Base-by-base conservation (phyloP, 2,113 vertebrate genomes). In the Prionailurus viverrinus region DNA sequence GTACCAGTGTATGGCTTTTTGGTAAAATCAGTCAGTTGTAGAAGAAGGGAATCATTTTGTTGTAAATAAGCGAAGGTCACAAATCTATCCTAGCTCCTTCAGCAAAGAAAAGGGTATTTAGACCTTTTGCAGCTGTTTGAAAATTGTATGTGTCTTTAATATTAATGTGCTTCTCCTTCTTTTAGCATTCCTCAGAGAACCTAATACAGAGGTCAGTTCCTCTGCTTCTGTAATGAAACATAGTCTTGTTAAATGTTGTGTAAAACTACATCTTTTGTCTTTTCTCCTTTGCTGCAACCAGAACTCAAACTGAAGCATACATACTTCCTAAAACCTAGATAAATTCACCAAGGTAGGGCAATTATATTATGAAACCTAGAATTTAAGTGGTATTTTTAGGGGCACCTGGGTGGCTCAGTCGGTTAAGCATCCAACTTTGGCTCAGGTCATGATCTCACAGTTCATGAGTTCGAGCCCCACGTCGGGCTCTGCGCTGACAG, bases 81-180 rank as follows among this genome's bases (percentile, higher is more conserved):
- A 89, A 76, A 95, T 48, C 18, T 89, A 73, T 0, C 0, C 2
- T 33, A 39, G 31, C 14, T 87, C 94, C 69, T 92, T 61, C 29
- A 58, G 85, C 69, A 85, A 74, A 81, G 23, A 41, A 80, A 97
- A 95, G 80, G 19, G 8, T 86, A 19, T 82, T 97, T 93, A 97
- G 85, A 97, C 9, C 12, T 53, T 63, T 55, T 25, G 19, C 7
- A 29, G 51, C 41, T 93, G 89, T n/a, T 63, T 95, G 51, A 86
- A 97, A 98, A 97, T 41, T 36, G 53, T 96, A 98, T 83, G 93
- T 29, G 84, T 53, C 80, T 74, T 84, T 51, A 66, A 58, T 73
- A 95, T 97, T 94, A 89, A 89, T 97, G 95, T 89, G 78, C 31
- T 87, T 95, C 91, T 45, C 33, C 89, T 95, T 89, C 31, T 95